phyloP scores from a whole-genome alignment of 2,888 invertebrate species.

The Nomada goodeniana region DNA sequence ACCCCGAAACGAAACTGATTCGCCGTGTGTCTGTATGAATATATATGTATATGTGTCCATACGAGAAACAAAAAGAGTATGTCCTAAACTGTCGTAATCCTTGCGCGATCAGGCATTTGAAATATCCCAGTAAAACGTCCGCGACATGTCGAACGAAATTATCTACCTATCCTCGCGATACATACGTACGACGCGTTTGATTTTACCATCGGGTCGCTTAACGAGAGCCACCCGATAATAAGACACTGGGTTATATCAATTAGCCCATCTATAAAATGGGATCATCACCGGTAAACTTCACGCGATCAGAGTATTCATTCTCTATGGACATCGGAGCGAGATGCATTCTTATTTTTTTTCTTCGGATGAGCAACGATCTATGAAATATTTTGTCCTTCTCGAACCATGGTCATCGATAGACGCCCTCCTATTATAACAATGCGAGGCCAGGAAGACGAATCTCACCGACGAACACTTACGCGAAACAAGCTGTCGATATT shows the following conservation, averaged over 20 bases:
- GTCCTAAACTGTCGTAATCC: constrained; percentile 17
- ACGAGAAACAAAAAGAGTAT: constrained; percentile 40
- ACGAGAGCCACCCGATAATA: constrained; percentile 10
- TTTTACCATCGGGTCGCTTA: constrained; percentile 5
- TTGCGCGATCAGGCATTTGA: constrained; percentile 36
- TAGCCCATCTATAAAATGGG: constrained; percentile 22
- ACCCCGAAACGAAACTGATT: not conserved
- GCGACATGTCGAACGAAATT: not conserved
- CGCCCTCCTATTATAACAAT: constrained; percentile 13
- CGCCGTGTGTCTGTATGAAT: not conserved
- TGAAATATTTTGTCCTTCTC: not conserved
- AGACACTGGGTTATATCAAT: constrained; percentile 40
- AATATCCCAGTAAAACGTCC: constrained; percentile 40
- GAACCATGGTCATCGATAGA: constrained; percentile 8
- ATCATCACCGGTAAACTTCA: constrained; percentile 30
- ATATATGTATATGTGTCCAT: constrained; percentile 8
- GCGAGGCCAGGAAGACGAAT: constrained; percentile 54
- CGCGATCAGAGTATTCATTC: constrained; percentile 55
- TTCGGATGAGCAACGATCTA: constrained; percentile 13
- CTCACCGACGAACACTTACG: constrained; percentile 27
- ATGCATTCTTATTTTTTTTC: constrained; percentile 6
- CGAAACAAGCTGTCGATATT: constrained; percentile 24
- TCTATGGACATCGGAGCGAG: constrained; percentile 6
- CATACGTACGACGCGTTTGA: not conserved
- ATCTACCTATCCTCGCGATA: not conserved